These are phyloP conservation scores for Mycalesis mineus DNA, from an alignment of 2,888 invertebrate species.

Conservation along the genomic window DNA sequence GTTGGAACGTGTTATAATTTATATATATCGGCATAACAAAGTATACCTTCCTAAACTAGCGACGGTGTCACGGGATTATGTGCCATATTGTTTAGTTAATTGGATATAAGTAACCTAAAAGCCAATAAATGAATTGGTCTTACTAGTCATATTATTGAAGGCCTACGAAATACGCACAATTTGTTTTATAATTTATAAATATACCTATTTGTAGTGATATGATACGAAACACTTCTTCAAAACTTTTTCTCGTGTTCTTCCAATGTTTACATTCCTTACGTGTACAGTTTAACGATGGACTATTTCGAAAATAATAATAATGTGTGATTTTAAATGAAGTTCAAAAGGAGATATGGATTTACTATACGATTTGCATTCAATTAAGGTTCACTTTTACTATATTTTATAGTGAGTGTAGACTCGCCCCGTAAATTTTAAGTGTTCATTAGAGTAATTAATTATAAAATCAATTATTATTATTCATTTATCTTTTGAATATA, in stretches of 20 bases:
- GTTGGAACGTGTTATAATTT: too few relatives aligned
- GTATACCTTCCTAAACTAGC: background rate
- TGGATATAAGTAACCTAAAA: conserved; percentile 20
- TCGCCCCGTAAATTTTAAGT: conserved; percentile 69
- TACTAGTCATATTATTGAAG: conserved; percentile 72
- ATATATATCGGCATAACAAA: background rate
- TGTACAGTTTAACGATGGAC: conserved; percentile 45
- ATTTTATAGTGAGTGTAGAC: conserved; percentile 47
- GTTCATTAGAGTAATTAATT: conserved; percentile 73
- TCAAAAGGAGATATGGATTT: conserved; percentile 58
- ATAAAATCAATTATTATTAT: conserved; percentile 60
- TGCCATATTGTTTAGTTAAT: conserved; percentile 17
- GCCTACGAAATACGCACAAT: conserved; percentile 70
- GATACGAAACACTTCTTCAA: conserved; percentile 21
- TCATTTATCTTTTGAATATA: conserved; percentile 61
- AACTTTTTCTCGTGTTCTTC: conserved; percentile 44
- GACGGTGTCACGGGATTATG: conserved; percentile 17
- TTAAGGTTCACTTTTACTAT: conserved; percentile 66
- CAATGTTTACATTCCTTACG: conserved; percentile 66
- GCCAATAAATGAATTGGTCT: conserved; percentile 38
- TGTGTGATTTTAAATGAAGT: conserved; percentile 67
- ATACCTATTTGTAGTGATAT: conserved; percentile 31
- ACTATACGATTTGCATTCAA: conserved; percentile 44
- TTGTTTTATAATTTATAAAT: conserved; percentile 43
- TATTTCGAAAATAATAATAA: conserved; percentile 35